Base-by-base conservation (phyloP, 2,113 vertebrate genomes). In the Macquaria ambigua region DNA sequence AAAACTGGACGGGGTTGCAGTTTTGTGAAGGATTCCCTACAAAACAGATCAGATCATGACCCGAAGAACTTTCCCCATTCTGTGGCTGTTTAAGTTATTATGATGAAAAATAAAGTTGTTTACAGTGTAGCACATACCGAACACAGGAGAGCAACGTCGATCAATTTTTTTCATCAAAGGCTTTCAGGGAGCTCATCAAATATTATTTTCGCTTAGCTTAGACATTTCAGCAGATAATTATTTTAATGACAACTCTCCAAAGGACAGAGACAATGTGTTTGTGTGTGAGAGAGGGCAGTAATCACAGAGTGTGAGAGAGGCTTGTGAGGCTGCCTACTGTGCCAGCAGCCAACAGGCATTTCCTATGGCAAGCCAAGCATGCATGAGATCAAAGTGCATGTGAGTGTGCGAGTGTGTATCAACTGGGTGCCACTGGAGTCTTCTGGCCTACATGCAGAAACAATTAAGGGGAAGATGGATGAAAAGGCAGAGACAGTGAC, bases 361-460 rank as follows among this genome's bases (percentile, higher is more conserved):
- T 94, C 90, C 90, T 91, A 74, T 53, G 73, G 73, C 75, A 89
- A 90, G 59, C 41, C 87, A 83, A 90, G 85, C 87, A 80, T 90
- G 82, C 82, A 86, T 34, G 43, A 92, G 85, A 93, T 94, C 89
- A 94, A 95, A 93, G 94, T 81, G 62, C 73, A 61, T 81, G 67
- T 16, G 81, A 74, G 78, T 82, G 64, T 67, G 64, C 1, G n/a
- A 79, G 70, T 77, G 81, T 73, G 68, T n/a, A 61, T 86, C 56
- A 73, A 46, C 71, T 56, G 72, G 76, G 64, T 80, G 76, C 84
- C 79, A 75, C 43, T 66, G 55, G 84, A 86, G 83, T 78, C 74
- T 77, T 79, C 61, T 55, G 82, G 72, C 70, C 74, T 18, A 84
- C 28, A 87, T 88, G 66, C 83, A 87, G 81, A 82, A 92, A 84